Evolutionary conservation across 2,888 invertebrate genomes (phyloP).

Genomic region (Cephus spinipes): DNA sequence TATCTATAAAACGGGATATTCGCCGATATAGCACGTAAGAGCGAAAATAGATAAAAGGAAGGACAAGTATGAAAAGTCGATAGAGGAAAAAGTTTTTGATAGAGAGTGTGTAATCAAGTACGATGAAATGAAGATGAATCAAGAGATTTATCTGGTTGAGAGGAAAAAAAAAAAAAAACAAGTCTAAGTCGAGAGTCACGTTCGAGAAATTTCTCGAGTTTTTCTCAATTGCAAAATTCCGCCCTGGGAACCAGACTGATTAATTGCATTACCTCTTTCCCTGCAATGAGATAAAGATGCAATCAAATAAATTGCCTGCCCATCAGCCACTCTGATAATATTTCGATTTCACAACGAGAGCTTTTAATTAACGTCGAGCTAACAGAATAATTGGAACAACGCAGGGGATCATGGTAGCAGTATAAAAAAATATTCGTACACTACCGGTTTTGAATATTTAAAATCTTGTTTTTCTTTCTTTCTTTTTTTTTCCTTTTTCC

Average conservation of each 20-base stretch:
- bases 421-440: background rate
- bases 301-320: background rate
- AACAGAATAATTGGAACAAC: background rate
- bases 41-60: background rate
- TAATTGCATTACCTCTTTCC: background rate
- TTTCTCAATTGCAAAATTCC: background rate
- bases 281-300: background rate
- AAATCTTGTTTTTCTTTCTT: background rate
- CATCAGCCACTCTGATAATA: background rate
- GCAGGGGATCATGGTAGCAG: background rate
- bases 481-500: background rate
- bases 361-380: background rate
- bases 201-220: background rate
- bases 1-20: background rate
- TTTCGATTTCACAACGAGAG: background rate
- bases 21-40: background rate
- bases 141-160: background rate
- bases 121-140: background rate
- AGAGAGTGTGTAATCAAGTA: background rate
- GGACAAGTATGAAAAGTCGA: background rate
- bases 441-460: background rate
- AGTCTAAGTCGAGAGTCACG: background rate
- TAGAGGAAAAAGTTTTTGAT: background rate
- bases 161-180: background rate
- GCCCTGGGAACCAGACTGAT: background rate